Percentiles rank a stretch among this genome's conserved stretches.
Conservation (phyloP, 1,140 invertebrate species). For the Frieseomelitta varia region DNA sequence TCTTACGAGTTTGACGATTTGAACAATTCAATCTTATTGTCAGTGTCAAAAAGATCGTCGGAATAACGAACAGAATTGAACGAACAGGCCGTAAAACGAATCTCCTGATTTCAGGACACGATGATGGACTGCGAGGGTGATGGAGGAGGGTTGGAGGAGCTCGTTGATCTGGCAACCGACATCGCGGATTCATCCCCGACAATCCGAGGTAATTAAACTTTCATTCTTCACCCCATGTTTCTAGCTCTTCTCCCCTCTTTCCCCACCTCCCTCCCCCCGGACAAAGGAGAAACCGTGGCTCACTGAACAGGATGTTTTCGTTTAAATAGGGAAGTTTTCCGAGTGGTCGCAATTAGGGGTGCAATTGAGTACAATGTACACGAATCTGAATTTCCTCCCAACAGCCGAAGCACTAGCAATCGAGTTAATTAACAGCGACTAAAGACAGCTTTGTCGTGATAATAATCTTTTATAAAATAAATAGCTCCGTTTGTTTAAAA, state of each 20-base stretch:
- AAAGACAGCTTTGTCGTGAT: background rate
- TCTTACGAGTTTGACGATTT: background rate
- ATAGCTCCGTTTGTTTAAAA: background rate
- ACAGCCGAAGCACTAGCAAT: background rate
- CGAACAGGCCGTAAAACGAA: background rate
- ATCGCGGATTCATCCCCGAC: conserved; percentile 67
- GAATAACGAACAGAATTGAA: background rate
- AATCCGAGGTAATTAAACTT: conserved; percentile 71
- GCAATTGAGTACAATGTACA: background rate
- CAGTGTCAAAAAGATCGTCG: too few species aligned
- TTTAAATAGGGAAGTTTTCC: conserved; percentile 1
- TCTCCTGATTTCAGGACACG: conserved; percentile 66
- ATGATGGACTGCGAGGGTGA: conserved; percentile 74
- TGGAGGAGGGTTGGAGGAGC: conserved; percentile 62
- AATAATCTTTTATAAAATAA: background rate
- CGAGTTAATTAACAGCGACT: background rate
- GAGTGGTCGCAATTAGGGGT: conserved; percentile 1
- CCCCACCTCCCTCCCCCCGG: background rate
- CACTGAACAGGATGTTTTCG: conserved; percentile 18
- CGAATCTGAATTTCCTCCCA: background rate
- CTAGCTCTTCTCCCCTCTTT: background rate
- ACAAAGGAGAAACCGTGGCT: background rate
- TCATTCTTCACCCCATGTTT: background rate
- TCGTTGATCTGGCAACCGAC: conserved; percentile 64
- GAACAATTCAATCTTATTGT: background rate